A percentile compares a stretch with the other conserved stretches of the same genome.
Evolutionary conservation across 2,888 invertebrate species (phyloP).

Genomic region (Agrochola macilenta): DNA sequence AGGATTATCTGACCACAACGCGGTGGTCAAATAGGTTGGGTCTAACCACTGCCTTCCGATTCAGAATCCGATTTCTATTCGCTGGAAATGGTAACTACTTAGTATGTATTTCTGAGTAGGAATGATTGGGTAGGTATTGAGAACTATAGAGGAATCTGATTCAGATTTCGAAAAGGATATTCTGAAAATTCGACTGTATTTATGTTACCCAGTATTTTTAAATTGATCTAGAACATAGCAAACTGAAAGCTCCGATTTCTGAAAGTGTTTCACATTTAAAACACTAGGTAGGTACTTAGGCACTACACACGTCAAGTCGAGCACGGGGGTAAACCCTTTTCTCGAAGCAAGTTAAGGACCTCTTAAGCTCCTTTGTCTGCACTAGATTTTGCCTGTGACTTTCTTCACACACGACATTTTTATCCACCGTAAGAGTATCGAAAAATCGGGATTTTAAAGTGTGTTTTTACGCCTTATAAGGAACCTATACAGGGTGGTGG

Average conservation of each 20-base stretch:
- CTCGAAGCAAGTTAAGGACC: slow-evolving; percentile 2
- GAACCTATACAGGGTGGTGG: too few relatives aligned
- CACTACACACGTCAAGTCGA: background rate
- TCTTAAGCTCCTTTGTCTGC: slow-evolving; percentile 29
- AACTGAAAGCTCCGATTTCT: background rate
- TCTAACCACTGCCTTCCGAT: slow-evolving; percentile 52
- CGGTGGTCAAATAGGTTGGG: slow-evolving; percentile 29
- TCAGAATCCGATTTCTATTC: slow-evolving; percentile 24
- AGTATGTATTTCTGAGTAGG: background rate
- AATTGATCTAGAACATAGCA: background rate
- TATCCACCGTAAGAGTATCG: background rate
- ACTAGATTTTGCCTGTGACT: slow-evolving; percentile 2
- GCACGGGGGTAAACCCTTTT: slow-evolving; percentile 1
- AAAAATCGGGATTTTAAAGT: too few relatives aligned
- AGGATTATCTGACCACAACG: slow-evolving; percentile 51
- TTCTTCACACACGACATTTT: slow-evolving; percentile 1
- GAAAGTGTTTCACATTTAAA: background rate
- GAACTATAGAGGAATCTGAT: background rate
- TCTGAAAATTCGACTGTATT: background rate
- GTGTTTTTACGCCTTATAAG: background rate
- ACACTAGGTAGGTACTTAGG: background rate
- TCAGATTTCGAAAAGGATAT: background rate
- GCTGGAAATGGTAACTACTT: background rate
- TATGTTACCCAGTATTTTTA: background rate
- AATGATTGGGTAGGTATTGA: background rate